Evolutionary conservation across 1,140 invertebrate genomes (phyloP).

Genomic region (Anoplolepis gracilipes): DNA sequence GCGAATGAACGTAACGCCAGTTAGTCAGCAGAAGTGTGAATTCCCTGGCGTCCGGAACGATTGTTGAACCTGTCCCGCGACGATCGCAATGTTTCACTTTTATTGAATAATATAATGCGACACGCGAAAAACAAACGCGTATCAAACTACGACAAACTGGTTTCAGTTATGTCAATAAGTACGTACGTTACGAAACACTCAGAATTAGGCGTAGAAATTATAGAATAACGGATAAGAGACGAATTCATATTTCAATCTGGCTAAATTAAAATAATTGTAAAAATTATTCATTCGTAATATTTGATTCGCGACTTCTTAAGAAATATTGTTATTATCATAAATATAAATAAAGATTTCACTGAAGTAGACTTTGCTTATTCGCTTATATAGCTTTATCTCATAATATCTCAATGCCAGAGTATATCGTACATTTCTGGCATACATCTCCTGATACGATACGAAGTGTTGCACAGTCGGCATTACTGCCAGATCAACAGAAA

Average conservation of each 20-base stretch:
- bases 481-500: conserved; percentile 53
- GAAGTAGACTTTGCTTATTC: neutral
- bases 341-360: neutral
- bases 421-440: conserved; percentile 10
- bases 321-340: neutral
- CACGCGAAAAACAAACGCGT: neutral
- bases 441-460: conserved; percentile 10
- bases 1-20: conserved; percentile 25
- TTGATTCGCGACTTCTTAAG: neutral
- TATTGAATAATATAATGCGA: conserved; percentile 37
- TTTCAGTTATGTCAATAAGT: neutral
- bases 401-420: conserved; percentile 9
- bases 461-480: conserved; percentile 27
- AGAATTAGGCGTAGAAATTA: neutral
- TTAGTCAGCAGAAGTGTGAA: conserved; percentile 33
- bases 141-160: too few relatives aligned
- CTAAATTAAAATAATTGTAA: neutral
- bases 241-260: neutral
- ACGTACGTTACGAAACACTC: neutral
- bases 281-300: neutral
- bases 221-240: neutral
- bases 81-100: conserved; percentile 21
- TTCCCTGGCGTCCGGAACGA: neutral
- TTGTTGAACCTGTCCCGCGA: conserved; percentile 28
- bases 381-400: neutral